Conservation (phyloP, 2,113 vertebrate genomes). For the Pelecanoides urinatrix region DNA sequence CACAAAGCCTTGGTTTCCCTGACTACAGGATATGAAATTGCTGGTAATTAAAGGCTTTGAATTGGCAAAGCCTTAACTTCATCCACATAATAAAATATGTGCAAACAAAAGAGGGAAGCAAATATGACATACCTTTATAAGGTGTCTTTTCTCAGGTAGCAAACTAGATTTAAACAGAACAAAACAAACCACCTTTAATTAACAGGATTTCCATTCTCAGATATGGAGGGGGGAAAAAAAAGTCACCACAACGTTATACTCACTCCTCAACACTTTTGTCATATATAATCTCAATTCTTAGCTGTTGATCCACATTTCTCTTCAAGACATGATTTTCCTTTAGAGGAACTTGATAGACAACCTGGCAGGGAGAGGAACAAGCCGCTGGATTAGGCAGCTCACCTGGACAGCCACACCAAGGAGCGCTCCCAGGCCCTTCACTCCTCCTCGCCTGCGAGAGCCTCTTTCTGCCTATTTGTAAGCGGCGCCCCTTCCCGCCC, state of each 20-base stretch:
- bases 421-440: rapidly evolving
- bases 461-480: rapidly evolving
- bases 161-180: conserved; percentile 71
- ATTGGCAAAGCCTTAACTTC: not conserved
- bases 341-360: conserved; percentile 85
- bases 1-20: not conserved
- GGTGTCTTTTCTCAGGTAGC: conserved; percentile 83
- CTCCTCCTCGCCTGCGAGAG: rapidly evolving
- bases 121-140: conserved; percentile 85
- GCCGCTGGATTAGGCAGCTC: not conserved
- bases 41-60: not conserved
- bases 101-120: not conserved
- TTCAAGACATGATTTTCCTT: conserved; percentile 83
- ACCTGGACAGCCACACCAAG: rapidly evolving
- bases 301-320: conserved; percentile 83
- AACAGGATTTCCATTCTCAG: not conserved
- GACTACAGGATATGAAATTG: not conserved
- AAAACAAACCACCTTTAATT: not conserved
- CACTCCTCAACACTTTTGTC: conserved; percentile 91
- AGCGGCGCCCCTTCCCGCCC: not conserved
- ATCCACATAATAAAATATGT: rapidly evolving
- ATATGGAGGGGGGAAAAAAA: rapidly evolving
- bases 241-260: conserved; percentile 38
- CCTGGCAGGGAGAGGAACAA: conserved; percentile 54
- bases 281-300: conserved; percentile 88